Conservation (phyloP, 2,888 invertebrate species). For the Trileptium ribeirensis region DNA sequence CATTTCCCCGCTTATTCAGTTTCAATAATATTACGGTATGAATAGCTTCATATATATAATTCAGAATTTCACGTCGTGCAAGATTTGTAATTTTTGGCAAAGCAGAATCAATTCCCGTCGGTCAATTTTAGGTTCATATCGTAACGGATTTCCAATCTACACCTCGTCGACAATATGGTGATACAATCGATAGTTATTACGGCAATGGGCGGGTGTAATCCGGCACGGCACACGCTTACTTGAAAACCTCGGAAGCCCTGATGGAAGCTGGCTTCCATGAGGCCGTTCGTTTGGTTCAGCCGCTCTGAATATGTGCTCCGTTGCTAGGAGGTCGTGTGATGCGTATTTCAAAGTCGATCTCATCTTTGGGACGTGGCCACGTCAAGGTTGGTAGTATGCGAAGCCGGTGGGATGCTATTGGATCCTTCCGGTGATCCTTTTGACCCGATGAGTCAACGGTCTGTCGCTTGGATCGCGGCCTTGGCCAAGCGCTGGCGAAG, state of each 20-base stretch:
- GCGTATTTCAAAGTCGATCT: conserved; percentile 78
- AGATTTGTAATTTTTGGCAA: too few relatives aligned
- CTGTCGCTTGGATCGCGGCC: conserved; percentile 65
- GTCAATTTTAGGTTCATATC: background rate
- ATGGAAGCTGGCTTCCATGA: conserved; percentile 47
- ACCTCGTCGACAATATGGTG: conserved; percentile 33
- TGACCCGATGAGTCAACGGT: conserved; percentile 73
- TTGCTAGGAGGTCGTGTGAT: conserved; percentile 68
- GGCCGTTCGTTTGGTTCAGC: conserved; percentile 80
- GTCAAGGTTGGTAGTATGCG: conserved; percentile 76
- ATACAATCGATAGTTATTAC: background rate
- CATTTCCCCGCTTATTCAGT: too few relatives aligned
- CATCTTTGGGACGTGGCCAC: conserved; percentile 86
- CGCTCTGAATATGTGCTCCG: conserved; percentile 85
- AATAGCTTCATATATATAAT: too few relatives aligned
- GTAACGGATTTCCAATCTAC: conserved; percentile 35
- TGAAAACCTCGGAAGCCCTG: background rate
- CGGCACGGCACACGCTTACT: background rate
- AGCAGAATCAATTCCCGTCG: too few relatives aligned
- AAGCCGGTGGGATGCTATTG: conserved; percentile 83
- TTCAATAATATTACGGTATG: too few relatives aligned
- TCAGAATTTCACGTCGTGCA: too few relatives aligned
- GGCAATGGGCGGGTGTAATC: background rate
- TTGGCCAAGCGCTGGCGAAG: conserved; percentile 63
- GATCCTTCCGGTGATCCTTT: conserved; percentile 76